Conservation (phyloP, 2,888 invertebrate genomes). For the Eledone cirrhosa region DNA sequence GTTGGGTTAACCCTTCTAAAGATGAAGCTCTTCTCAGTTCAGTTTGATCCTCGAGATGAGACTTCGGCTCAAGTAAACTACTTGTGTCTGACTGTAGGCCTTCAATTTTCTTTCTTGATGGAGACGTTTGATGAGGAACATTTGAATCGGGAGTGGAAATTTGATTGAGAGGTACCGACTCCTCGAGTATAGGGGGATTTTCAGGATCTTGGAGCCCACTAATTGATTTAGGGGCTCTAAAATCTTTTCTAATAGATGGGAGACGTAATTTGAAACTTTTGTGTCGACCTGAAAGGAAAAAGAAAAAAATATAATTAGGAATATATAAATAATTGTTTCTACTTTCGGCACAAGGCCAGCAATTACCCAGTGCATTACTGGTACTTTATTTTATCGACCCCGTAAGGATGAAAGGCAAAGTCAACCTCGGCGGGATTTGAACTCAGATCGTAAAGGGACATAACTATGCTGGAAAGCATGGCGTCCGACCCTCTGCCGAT, state of each 20-base stretch:
- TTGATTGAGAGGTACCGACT: constrained; percentile 52
- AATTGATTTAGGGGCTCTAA: constrained; percentile 40
- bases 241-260: constrained; percentile 62
- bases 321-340: no score
- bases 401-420: no score
- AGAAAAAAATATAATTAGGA: no score
- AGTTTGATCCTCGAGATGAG: constrained; percentile 14
- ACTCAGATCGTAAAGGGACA: no score
- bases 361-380: no score
- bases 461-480: no score
- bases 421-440: no score
- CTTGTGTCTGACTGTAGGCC: constrained; percentile 24
- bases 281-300: constrained; percentile 56
- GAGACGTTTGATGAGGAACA: constrained; percentile 20
- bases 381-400: no score
- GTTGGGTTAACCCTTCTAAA: constrained; percentile 40
- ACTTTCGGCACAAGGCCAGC: no score
- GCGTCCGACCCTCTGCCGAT: no score
- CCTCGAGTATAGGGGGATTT: constrained; percentile 49
- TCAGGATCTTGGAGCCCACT: constrained; percentile 47
- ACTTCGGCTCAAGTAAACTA: constrained; percentile 20
- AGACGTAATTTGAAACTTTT: constrained; percentile 63
- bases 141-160: constrained; percentile 40
- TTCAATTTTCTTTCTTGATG: constrained; percentile 25
- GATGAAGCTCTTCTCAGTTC: constrained; percentile 46